These are phyloP conservation scores for Ericerus pela DNA, from an alignment of 1,140 invertebrate genomes.

Conservation along the genomic window DNA sequence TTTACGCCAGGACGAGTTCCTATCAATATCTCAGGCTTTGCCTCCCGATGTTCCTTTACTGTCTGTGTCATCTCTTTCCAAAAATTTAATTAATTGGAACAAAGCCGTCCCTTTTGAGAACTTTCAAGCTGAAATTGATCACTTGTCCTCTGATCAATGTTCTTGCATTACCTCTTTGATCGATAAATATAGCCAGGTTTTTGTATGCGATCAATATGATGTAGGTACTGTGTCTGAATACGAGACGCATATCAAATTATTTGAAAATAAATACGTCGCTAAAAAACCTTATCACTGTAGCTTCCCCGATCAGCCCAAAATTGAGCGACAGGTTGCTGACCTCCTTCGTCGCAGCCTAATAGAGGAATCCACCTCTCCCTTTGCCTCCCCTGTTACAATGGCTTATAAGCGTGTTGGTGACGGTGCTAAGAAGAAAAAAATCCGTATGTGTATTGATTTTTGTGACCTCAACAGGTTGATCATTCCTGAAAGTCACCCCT, in stretches of 20 bases:
- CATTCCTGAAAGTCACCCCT: conserved; percentile 31
- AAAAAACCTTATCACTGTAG: conserved; percentile 28
- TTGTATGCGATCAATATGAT: too few species aligned
- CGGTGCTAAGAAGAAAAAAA: background rate
- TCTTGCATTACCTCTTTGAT: too few species aligned
- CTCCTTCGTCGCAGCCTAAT: conserved; percentile 28
- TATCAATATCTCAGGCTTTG: background rate
- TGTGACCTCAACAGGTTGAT: conserved; percentile 29
- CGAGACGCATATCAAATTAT: conserved; percentile 27
- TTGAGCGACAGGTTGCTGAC: conserved; percentile 27
- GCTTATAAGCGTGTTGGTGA: conserved; percentile 20
- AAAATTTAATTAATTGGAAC: background rate
- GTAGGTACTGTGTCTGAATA: too few species aligned
- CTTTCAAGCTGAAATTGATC: too few species aligned
- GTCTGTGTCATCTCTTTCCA: background rate
- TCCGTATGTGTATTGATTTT: conserved; percentile 17
- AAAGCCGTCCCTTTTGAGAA: background rate
- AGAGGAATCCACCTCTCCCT: conserved; percentile 30
- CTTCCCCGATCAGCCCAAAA: conserved; percentile 28
- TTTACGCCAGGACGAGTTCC: background rate
- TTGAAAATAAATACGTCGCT: too few species aligned
- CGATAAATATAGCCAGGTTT: too few species aligned
- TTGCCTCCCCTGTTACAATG: conserved; percentile 28
- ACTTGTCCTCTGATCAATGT: too few species aligned
- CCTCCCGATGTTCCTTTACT: background rate